These are phyloP conservation scores for Neosalanx taihuensis DNA, from an alignment of 2,797 vertebrate genomes.

Conservation along the genomic window DNA sequence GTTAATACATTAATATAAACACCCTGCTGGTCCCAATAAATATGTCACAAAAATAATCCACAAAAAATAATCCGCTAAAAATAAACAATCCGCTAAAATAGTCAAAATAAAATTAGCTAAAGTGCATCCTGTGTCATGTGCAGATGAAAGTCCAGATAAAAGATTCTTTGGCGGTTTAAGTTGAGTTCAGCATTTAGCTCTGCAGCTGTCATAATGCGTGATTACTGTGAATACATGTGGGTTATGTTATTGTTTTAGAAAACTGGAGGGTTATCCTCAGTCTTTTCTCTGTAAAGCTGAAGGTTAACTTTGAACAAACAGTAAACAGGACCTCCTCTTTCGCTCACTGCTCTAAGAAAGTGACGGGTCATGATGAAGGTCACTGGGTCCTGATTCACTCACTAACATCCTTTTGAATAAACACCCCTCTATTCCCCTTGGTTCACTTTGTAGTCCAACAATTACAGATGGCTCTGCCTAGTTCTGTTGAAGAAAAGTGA, in stretches of 20 bases:
- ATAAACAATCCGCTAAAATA: too few relatives aligned
- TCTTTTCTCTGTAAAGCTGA: conserved; percentile 34
- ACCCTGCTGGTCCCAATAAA: too few relatives aligned
- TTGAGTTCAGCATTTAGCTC: conserved; percentile 12
- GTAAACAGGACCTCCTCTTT: conserved; percentile 49
- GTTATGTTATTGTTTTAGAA: conserved; percentile 57
- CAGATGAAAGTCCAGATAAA: neutral
- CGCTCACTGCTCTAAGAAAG: conserved; percentile 34
- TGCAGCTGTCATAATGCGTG: conserved; percentile 49
- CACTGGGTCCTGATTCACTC: conserved; percentile 43
- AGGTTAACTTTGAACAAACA: conserved; percentile 64
- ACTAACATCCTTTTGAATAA: conserved; percentile 57
- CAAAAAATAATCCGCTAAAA: too few relatives aligned
- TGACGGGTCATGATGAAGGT: conserved; percentile 38
- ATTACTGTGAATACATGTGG: conserved; percentile 49
- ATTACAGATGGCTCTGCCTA: conserved; percentile 44
- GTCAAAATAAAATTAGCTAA: too few relatives aligned
- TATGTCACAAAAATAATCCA: too few relatives aligned
- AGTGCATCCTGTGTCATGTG: too few relatives aligned
- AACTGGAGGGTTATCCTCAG: conserved; percentile 48
- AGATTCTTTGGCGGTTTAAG: conserved; percentile 6
- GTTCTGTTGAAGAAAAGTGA: conserved; percentile 45
- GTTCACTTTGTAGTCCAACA: conserved; percentile 28
- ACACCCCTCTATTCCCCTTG: conserved; percentile 34
- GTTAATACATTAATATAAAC: too few relatives aligned